phyloP scores from a whole-genome alignment of 2,888 invertebrate species.

The Acheta domesticus region DNA sequence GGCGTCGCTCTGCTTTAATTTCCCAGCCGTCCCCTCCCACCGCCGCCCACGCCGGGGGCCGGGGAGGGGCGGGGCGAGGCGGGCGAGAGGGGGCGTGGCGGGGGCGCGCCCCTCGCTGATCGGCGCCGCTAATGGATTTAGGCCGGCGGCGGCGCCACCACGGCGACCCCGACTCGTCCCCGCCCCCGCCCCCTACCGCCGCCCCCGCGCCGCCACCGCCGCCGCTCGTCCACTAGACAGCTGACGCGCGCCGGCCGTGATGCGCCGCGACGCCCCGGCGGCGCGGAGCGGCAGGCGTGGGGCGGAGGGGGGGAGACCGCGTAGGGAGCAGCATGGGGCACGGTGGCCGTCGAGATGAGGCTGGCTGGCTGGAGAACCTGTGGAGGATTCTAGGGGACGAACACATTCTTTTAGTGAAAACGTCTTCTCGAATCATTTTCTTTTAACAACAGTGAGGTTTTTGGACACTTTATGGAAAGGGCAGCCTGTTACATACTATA shows the following conservation, averaged over 20 bases:
- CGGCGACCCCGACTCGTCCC: not conserved
- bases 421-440: too few species aligned
- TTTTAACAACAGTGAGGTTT: too few species aligned
- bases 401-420: too few species aligned
- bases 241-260: slow-evolving; percentile 10
- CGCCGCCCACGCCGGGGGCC: not conserved
- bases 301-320: too few species aligned
- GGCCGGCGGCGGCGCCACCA: slow-evolving; percentile 18
- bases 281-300: not conserved
- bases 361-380: too few species aligned
- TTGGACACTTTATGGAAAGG: too few species aligned
- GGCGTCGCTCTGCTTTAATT: not conserved
- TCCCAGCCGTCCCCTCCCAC: not conserved
- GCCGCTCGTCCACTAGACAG: not conserved
- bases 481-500: too few species aligned
- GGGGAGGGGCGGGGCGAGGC: not conserved
- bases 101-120: not conserved
- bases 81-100: not conserved
- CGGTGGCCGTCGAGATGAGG: too few species aligned
- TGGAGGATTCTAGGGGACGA: too few species aligned
- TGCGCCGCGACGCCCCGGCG: slow-evolving; percentile 3
- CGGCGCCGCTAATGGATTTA: slow-evolving; percentile 9
- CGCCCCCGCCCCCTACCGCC: not conserved
- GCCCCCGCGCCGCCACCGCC: not conserved
- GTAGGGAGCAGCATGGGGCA: too few species aligned